Base-by-base conservation (phyloP, 2,888 invertebrate species). In the Melanophora roralis region DNA sequence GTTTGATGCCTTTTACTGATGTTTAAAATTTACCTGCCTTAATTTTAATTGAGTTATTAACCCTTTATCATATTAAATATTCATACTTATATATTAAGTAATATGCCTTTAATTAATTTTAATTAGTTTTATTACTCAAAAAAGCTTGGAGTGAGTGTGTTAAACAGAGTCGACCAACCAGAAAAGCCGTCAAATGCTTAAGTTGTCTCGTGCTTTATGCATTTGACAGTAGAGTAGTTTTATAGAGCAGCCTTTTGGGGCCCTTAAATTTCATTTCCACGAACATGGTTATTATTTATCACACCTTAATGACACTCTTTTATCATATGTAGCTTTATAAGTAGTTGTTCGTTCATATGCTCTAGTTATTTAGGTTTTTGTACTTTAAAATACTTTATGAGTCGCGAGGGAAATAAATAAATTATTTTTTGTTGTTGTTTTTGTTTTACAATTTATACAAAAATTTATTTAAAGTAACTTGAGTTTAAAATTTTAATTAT, bases 201-300 rank as follows among this genome's bases (percentile, higher is more conserved):
- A 27, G 7, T 43, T 34, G n/a, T 19, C 45, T 45, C 53, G 21
- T 47, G 36, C 36, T 59, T 60, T 55, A 19, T 55, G 45, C 60
- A 57, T 64, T 76, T 65, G 76, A 71, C 71, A 77, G 76, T 77
- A 51, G 12, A 59, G 16, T 60, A 32, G 53, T 7, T 55, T 45
- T 21, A 45, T 8, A 45, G 9, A 6, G 11, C 59, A 49, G 23
- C 9, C 38, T 16, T 23, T 40, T 32, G 16, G 32, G 32, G 53
- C 43, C 19, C 21, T 27, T 5, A 3, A 27, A 27, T 27, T 6
- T 6, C 6, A 5, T 27, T 27, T 55, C 11, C 4, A 38, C 6
- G 5, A 8, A 16, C 14, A 51, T 6, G n/a, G n/a, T n/a, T n/a
- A 62, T n/a, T 47, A 21, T n/a, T 19, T 21, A 32, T 55, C 36